Conservation (phyloP, 2,797 vertebrate genomes). For the Sphenopsis melanotis region DNA sequence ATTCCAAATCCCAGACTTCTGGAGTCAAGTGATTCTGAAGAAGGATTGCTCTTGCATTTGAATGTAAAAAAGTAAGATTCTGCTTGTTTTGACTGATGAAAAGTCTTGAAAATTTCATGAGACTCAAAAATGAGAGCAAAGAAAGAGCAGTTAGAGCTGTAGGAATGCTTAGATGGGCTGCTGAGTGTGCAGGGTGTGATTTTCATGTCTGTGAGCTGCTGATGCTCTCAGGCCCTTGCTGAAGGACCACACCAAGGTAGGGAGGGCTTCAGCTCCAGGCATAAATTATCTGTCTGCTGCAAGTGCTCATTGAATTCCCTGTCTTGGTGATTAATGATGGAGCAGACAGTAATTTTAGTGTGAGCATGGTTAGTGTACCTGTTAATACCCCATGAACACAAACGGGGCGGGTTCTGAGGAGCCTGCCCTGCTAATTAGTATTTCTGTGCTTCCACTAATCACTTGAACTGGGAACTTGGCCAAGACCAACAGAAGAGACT, state of each 20-base stretch:
- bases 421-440: slow-evolving; percentile 68
- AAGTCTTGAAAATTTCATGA: not conserved
- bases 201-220: not conserved
- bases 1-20: not conserved
- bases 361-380: not conserved
- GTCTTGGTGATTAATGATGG: not conserved
- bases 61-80: not conserved
- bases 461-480: slow-evolving; percentile 63
- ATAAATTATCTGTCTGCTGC: not conserved
- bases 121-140: not conserved
- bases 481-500: slow-evolving; percentile 67
- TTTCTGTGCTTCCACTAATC: slow-evolving; percentile 71
- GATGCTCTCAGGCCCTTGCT: not conserved
- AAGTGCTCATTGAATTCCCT: slow-evolving; percentile 9
- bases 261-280: not conserved
- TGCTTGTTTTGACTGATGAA: not conserved
- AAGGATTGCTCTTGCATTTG: not conserved
- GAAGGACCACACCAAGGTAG: not conserved
- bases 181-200: not conserved
- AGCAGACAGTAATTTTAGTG: not conserved
- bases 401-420: not conserved
- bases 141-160: not conserved
- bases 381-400: slow-evolving; percentile 44
- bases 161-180: not conserved
- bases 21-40: not conserved